phyloP scores from a whole-genome alignment of 2,113 vertebrate species.

The Panurus biarmicus region DNA sequence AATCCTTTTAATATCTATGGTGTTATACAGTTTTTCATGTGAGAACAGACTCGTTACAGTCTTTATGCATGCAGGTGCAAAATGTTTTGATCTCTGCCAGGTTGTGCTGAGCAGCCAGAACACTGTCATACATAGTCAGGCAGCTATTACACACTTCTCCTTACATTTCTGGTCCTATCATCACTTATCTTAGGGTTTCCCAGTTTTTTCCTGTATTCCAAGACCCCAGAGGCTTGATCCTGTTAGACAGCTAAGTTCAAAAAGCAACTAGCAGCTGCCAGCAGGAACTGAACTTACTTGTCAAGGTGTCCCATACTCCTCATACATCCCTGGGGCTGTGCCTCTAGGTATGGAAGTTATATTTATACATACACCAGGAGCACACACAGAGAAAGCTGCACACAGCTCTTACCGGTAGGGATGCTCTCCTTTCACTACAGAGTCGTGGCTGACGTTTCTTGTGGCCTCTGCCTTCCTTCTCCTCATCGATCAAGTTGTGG shows the following conservation, averaged over 20 bases:
- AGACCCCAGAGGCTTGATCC: not conserved
- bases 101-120: not conserved
- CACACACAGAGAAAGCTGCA: not conserved
- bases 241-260: not conserved
- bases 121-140: not conserved
- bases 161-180: not conserved
- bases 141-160: not conserved
- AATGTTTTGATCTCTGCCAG: not conserved
- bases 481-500: slow-evolving; percentile 73
- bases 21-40: not conserved
- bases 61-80: not conserved
- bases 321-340: not conserved
- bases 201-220: not conserved
- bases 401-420: slow-evolving; percentile 81
- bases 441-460: slow-evolving; percentile 61
- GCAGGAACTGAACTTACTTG: not conserved
- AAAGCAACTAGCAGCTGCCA: not conserved
- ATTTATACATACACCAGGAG: not conserved
- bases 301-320: not conserved
- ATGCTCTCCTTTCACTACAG: slow-evolving; percentile 76
- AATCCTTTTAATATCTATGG: not conserved
- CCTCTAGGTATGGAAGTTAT: not conserved
- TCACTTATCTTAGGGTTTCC: not conserved
- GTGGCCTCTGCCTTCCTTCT: slow-evolving; percentile 71
- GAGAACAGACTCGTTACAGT: not conserved